A percentile compares a stretch with the other conserved stretches of the same genome.
These are phyloP conservation scores for Lepidurus arcticus DNA, from an alignment of 1,140 invertebrate species.

Conservation along the genomic window DNA sequence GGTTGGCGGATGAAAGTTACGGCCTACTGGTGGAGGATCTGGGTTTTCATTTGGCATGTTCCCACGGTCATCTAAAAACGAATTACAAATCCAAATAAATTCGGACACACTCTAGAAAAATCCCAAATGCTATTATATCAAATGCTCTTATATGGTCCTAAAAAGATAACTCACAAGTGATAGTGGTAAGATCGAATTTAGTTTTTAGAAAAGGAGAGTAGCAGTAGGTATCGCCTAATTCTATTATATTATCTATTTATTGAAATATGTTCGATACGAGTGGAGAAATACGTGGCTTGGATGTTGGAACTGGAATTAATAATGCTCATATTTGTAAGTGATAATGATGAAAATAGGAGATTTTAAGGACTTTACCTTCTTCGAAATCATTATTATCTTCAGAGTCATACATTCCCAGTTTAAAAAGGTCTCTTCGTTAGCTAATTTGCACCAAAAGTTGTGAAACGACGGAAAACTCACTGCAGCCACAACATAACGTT, in stretches of 20 bases:
- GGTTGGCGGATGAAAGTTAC: not conserved
- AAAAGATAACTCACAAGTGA: no score
- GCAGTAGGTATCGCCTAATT: no score
- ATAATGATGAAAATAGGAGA: not conserved
- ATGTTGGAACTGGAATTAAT: not conserved
- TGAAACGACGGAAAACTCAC: not conserved
- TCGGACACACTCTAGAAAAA: no score
- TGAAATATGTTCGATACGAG: no score
- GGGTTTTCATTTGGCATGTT: conserved; percentile 3
- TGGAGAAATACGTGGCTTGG: no score
- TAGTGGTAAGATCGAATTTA: no score
- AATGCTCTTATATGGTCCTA: no score
- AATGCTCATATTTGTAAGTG: not conserved
- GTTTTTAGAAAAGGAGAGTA: no score
- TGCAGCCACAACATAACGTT: conserved; percentile 1
- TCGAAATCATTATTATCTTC: not conserved
- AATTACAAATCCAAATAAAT: not conserved
- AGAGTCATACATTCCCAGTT: not conserved
- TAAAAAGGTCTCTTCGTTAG: not conserved
- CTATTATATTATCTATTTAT: no score
- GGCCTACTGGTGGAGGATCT: not conserved
- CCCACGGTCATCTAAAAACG: not conserved
- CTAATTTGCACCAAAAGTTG: not conserved
- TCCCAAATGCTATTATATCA: no score
- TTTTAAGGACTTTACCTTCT: not conserved